Evolutionary conservation across 2,888 invertebrate genomes (phyloP).

Genomic region (Amphipoea lucens): DNA sequence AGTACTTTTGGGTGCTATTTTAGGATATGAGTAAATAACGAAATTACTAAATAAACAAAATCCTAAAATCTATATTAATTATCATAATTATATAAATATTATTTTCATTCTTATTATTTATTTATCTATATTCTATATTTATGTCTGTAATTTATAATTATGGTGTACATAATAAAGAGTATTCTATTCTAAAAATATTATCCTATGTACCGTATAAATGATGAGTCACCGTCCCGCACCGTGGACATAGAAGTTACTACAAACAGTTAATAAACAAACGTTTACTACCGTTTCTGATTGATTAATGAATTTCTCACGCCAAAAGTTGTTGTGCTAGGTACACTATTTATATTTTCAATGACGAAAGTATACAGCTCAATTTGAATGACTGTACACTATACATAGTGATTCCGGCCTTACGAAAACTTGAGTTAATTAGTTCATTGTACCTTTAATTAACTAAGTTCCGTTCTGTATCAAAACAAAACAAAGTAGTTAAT

Average conservation of each 20-base stretch:
- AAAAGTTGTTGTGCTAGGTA: conserved; percentile 6
- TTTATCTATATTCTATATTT: too few species aligned
- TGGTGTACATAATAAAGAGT: too few species aligned
- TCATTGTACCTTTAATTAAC: not conserved
- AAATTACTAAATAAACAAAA: conserved; percentile 23
- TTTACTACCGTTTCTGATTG: conserved; percentile 40
- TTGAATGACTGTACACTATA: not conserved
- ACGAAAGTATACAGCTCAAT: conserved; percentile 1
- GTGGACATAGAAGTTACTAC: conserved; percentile 35
- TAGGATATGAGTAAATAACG: conserved; percentile 12
- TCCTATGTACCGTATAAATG: conserved; percentile 11
- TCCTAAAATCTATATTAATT: not conserved
- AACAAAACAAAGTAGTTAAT: conserved; percentile 6
- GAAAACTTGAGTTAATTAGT: not conserved
- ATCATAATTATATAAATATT: too few species aligned
- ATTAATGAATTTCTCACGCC: conserved; percentile 36
- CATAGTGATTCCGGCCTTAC: not conserved
- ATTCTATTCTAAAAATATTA: too few species aligned
- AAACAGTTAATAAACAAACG: conserved; percentile 36
- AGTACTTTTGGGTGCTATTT: conserved; percentile 17
- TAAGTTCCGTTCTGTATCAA: not conserved
- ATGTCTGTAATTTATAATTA: too few species aligned
- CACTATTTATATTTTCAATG: conserved; percentile 18
- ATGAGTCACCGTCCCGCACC: conserved; percentile 34
- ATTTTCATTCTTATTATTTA: too few species aligned